A percentile compares a stretch with the other conserved stretches of the same genome.
Conservation (phyloP, 2,113 vertebrate species). For the Danionella cerebrum region DNA sequence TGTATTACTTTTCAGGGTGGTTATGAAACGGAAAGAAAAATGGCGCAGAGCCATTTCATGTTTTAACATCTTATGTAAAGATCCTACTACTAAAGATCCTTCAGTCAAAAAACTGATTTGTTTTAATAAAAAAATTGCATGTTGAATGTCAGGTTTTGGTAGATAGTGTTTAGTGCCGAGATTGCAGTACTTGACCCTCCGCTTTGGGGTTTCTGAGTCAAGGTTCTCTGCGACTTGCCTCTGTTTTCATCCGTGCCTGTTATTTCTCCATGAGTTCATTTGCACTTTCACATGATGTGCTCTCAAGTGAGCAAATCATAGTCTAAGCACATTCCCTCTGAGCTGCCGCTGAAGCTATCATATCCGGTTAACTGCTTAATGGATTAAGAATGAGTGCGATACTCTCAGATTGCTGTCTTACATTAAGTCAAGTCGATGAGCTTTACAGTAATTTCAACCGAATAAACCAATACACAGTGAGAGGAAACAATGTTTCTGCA, state of each 20-base stretch:
- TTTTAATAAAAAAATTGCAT: no score
- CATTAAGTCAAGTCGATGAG: no score
- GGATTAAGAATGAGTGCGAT: not conserved
- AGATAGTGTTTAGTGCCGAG: not conserved
- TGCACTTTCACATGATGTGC: not conserved
- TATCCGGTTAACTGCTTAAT: not conserved
- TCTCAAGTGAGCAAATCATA: constrained; percentile 5
- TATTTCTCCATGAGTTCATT: constrained; percentile 22
- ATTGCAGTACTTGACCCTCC: not conserved
- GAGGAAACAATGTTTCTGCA: no score
- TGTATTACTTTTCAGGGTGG: no score
- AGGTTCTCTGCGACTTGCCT: not conserved
- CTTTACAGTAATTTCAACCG: no score
- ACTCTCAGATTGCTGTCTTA: not conserved
- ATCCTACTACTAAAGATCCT: constrained; percentile 29
- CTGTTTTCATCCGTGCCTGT: not conserved
- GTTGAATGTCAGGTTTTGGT: no score
- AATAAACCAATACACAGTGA: no score
- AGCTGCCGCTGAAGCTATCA: not conserved
- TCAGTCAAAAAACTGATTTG: constrained; percentile 24
- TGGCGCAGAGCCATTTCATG: constrained; percentile 38
- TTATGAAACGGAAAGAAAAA: constrained; percentile 17
- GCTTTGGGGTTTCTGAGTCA: not conserved
- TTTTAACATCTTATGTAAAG: constrained; percentile 51
- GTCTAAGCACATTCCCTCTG: constrained; percentile 9